Base-by-base conservation (phyloP, 1,140 invertebrate species). In the Eriosoma lanigerum region DNA sequence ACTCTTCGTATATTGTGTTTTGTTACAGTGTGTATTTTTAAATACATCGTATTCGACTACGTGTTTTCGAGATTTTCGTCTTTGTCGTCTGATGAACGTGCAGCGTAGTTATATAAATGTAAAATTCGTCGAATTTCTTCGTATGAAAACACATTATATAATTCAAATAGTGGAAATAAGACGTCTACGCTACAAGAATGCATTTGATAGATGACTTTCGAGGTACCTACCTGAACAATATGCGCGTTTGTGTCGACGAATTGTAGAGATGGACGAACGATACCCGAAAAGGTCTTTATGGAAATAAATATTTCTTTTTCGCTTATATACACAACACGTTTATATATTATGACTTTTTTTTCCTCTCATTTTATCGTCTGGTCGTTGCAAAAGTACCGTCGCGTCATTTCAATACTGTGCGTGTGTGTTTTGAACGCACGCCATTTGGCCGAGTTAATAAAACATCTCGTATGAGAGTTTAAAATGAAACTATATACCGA, bases 181-280 rank as follows among this genome's bases (percentile, higher is more conserved):
- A 68, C 21, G 64, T 68, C 44, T 21, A 15, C 17, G 5, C 12
- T 68, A n/a, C 21, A 48, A 21, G 64, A 68, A 68, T 68, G 64
- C 64, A 48, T 68, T 68, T 68, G 64, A 68, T 68, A 68, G 64
- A 68, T 68, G 64, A 68, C 64, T 66, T 66, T 68, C 21, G 38
- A 15, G 52, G 52, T n/a, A 54, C 52, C 52, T n/a, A 54, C 52
- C 52, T 54, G 52, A 10, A n/a, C 52, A 54, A 54, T 54, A 8
- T 54, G 52, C 19, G 19, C 19, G 52, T 8, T 10, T 54, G 19
- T n/a, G 52, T 54, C 19, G 52, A 24, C 5, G 38, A 8, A 9
- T 21, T 5, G 13, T 15, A n/a, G 13, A 12, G n/a, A 66, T 38
- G 21, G 9, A 68, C n/a, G 38, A 17, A 24, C n/a, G 12, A 50